Base-by-base conservation (phyloP, 2,797 vertebrate species). In the Sparidentex hasta region DNA sequence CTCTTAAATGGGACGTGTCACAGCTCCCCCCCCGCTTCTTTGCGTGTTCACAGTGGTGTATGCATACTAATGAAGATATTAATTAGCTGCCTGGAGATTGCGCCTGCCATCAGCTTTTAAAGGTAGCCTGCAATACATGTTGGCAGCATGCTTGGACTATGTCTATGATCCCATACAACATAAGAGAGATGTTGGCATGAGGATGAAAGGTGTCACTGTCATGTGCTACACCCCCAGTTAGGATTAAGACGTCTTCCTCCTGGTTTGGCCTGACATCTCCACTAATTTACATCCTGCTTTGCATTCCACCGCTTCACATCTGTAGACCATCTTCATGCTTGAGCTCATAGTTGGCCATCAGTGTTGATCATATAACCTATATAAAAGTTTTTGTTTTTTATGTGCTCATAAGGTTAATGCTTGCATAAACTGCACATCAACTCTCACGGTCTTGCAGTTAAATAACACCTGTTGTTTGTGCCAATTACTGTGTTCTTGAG, bases 41-140 rank as follows among this genome's bases (percentile, higher is more conserved):
- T 47, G 71, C 76, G 88, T 83, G 70, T 73, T 78, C 74, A 81
- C 83, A 70, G 84, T 81, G 85, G 89, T 81, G 86, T 55, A 23
- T 78, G 88, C 88, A 94, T 92, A 78, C 82, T 87, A 88, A 88
- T 90, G 88, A 87, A 88, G 78, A 88, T 80, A 88, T 93, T 93
- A 93, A 94, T 94, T 90, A 92, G 86, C 69, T 76, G 75, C 79
- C 83, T 81, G 69, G 79, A 90, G 89, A 91, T 91, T 66, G 76
- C 38, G 71, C 70, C 65, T 78, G 23, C 72, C 75, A 58, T 18
- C 4, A 52, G 76, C 74, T 71, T 78, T 44, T 64, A 58, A 76
- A 66, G 46, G 27, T 69, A 81, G 72, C 73, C 72, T 83, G 58
- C 78, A 80, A 80, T 69, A 46, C 62, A 54, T 51, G 57, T 59